Evolutionary conservation across 2,888 invertebrate species (phyloP), one percentile per base, ranked within the genome.

Genomic region (Aspidapion aeneum): DNA sequence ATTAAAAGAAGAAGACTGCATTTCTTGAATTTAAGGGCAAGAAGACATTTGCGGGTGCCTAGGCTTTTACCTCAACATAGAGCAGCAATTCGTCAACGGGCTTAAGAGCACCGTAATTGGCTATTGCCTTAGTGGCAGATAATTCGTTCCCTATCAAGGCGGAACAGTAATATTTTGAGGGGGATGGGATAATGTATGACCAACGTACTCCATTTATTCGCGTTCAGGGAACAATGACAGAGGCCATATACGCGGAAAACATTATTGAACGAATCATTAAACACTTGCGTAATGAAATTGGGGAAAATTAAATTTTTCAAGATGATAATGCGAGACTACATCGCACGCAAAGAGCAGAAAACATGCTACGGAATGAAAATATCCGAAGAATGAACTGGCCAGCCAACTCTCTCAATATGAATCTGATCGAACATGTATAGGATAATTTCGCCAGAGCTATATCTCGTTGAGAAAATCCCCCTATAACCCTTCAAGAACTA

Each of bases 321-420:
- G 55, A 60, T 18, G 54, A 62, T 22, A 62, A 63, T 54, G 55
- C 48, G 1, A 54, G 63, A 55, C 22, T 60, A 2, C 63, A 60
- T 56, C 59, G 64, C 62, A 62, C 60, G 17, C 58, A 35, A 57
- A 57, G 50, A 50, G 56, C 59, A 48, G 20, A 57, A 50, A 59
- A 62, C 20, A 35, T 50, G 55, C 51, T 61, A 18, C 51, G 22
- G n/a, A n/a, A n/a, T n/a, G n/a, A n/a, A 49, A 51, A 64, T 62
- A 58, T 62, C 22, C 62, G 54, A 50, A 55, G 21, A 64, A 18
- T 62, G 57, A 55, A 62, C 55, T 64, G 58, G 57, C 63, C 63
- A 61, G 60, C 55, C 18, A 60, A 60, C 56, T 49, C 18, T 51
- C 35, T 35, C 35, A 12, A 63, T 54, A 63, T 63, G 59, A 58